Percentiles rank a stretch among this genome's conserved stretches.
Evolutionary conservation across 2,888 invertebrate genomes (phyloP).

Genomic region (Meiosimyza platycephala): DNA sequence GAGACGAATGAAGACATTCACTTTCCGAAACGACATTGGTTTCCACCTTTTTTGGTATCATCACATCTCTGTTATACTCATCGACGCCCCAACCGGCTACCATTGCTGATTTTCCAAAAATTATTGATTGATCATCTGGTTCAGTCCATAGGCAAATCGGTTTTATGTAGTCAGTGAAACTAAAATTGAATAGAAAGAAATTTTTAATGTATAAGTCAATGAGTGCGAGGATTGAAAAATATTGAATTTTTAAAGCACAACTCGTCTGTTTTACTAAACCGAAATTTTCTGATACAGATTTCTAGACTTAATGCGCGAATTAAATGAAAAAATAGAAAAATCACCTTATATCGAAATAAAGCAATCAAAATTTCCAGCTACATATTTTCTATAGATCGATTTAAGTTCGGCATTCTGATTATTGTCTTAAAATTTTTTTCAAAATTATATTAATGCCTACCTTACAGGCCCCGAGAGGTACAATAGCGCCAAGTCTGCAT

Average conservation of each 20-base stretch:
- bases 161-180: slow-evolving; percentile 53
- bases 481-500: slow-evolving; percentile 69
- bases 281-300: too few relatives aligned
- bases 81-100: slow-evolving; percentile 71
- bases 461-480: slow-evolving; percentile 59
- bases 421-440: too few relatives aligned
- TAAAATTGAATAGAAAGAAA: neutral
- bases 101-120: slow-evolving; percentile 66
- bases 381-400: too few relatives aligned
- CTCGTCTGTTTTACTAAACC: too few relatives aligned
- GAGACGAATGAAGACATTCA: slow-evolving; percentile 67
- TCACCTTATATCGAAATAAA: too few relatives aligned
- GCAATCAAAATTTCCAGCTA: too few relatives aligned
- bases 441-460: slow-evolving; percentile 45
- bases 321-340: too few relatives aligned
- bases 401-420: too few relatives aligned
- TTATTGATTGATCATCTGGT: slow-evolving; percentile 49
- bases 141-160: slow-evolving; percentile 64
- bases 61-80: slow-evolving; percentile 55
- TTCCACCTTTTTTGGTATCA: slow-evolving; percentile 65
- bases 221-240: too few relatives aligned
- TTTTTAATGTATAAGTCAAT: too few relatives aligned
- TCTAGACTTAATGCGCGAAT: too few relatives aligned
- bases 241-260: too few relatives aligned
- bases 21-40: slow-evolving; percentile 69